A percentile compares a stretch with the other conserved stretches of the same genome.
Conservation (phyloP, 2,797 vertebrate genomes). For the Pagetopsis macropterus region DNA sequence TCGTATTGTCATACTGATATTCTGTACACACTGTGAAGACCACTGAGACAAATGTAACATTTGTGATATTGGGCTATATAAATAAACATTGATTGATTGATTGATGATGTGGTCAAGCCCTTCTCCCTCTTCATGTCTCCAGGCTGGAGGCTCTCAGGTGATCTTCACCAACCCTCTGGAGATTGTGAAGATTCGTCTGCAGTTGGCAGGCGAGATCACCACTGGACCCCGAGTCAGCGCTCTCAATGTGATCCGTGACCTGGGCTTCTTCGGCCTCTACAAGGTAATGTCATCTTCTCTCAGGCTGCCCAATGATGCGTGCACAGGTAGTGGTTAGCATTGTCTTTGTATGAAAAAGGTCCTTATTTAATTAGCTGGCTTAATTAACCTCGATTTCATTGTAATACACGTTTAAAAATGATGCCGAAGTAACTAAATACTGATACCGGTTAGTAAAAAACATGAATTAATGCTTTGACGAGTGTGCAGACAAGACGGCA, state of each 20-base stretch:
- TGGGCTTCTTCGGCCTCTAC: slow-evolving; percentile 97
- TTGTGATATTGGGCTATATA: too few relatives aligned
- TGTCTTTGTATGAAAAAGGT: background rate
- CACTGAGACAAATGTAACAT: too few relatives aligned
- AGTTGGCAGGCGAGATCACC: slow-evolving; percentile 98
- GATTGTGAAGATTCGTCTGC: slow-evolving; percentile 98
- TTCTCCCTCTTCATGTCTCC: slow-evolving; percentile 23
- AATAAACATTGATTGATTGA: too few relatives aligned
- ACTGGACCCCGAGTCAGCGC: slow-evolving; percentile 96
- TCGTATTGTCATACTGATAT: too few relatives aligned
- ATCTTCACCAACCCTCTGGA: slow-evolving; percentile 99
- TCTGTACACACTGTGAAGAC: too few relatives aligned
- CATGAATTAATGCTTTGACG: too few relatives aligned
- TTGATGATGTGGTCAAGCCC: background rate
- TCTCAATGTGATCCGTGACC: slow-evolving; percentile 91
- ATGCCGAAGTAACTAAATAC: too few relatives aligned
- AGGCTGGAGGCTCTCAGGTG: slow-evolving; percentile 98
- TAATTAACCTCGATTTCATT: too few relatives aligned
- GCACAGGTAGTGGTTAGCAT: too few relatives aligned
- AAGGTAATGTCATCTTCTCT: slow-evolving; percentile 83
- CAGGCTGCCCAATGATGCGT: too few relatives aligned
- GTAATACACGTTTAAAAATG: background rate
- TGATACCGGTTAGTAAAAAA: too few relatives aligned
- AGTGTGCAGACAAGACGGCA: too few relatives aligned
- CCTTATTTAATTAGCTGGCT: background rate